Evolutionary conservation across 2,113 vertebrate genomes (phyloP), one percentile per base, ranked within the genome.

Genomic region (Notiomystis cincta): DNA sequence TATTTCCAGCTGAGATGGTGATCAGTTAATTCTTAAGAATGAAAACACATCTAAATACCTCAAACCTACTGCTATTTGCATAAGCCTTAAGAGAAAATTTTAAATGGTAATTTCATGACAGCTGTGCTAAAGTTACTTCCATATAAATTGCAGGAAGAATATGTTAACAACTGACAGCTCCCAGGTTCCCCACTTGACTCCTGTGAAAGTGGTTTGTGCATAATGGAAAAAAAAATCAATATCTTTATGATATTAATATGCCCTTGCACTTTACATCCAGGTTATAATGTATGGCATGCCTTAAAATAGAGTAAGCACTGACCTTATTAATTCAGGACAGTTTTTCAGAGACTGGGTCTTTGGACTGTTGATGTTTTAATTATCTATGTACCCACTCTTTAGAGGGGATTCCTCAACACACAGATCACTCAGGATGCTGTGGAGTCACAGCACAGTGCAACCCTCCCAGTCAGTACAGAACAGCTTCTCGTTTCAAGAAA

Each of bases 341-440:
- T 50, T 94, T 80, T 65, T 48, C 28, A 61, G 10, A 57, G 17
- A 28, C 16, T 21, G 12, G 14, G 25, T 76, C 66, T 72, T 64
- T 13, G 6, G 27, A 38, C 31, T 51, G 23, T 8, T 51, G 62
- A 66, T 15, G 19, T 54, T 89, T 76, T 76, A 67, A 37, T 30
- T 71, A 64, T 8, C 40, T 51, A 10, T 11, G 11, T 42, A 38
- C 27, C 17, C 4, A 2, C 31, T 66, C 33, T 71, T 67, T 6
- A 38, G 64, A 47, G 27, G 8, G 9, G 30, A 44, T n/a, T 51
- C 37, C 40, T 50, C 54, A 60, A 10, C 10, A 67, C 2, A 7
- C 0, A 0, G 8, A 7, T 35, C 51, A n/a, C n/a, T 86, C 15
- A 15, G 69, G 28, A n/a, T 71, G 48, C 76, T 56, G 1, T 35